Conservation (phyloP, 1,140 invertebrate genomes). For the Tetraneura akinire region DNA sequence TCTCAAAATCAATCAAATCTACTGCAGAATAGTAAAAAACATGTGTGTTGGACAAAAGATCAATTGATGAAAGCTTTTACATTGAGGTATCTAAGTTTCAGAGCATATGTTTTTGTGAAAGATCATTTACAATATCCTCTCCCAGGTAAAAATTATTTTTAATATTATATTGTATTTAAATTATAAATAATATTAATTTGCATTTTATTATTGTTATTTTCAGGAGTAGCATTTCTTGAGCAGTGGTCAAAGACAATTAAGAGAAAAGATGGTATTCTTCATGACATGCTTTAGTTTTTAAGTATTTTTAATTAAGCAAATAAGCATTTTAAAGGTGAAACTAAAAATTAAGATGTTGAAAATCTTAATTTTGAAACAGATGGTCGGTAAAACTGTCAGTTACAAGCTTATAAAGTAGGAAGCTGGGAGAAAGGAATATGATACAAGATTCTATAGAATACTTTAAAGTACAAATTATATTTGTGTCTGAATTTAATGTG, state of each 20-base stretch:
- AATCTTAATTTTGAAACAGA: too few relatives aligned
- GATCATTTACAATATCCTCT: not conserved
- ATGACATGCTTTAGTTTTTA: too few relatives aligned
- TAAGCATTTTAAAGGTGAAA: too few relatives aligned
- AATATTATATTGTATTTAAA: not conserved
- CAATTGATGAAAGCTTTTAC: not conserved
- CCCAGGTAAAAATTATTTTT: not conserved
- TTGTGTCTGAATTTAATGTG: too few relatives aligned
- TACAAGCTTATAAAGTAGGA: too few relatives aligned
- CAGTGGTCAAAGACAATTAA: not conserved
- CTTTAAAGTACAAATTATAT: too few relatives aligned
- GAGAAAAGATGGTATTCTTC: not conserved
- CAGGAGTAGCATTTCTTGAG: not conserved
- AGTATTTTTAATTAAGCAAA: too few relatives aligned
- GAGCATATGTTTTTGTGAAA: not conserved
- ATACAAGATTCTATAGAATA: too few relatives aligned
- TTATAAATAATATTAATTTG: too few relatives aligned
- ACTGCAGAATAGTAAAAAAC: not conserved
- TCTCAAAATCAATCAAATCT: not conserved
- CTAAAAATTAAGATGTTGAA: too few relatives aligned
- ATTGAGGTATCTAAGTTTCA: not conserved
- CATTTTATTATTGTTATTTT: not conserved
- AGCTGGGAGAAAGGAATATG: too few relatives aligned
- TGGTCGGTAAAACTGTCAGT: too few relatives aligned
- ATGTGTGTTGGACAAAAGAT: not conserved